Evolutionary conservation across 2,113 vertebrate genomes (phyloP).

Genomic region (Miniopterus natalensis): DNA sequence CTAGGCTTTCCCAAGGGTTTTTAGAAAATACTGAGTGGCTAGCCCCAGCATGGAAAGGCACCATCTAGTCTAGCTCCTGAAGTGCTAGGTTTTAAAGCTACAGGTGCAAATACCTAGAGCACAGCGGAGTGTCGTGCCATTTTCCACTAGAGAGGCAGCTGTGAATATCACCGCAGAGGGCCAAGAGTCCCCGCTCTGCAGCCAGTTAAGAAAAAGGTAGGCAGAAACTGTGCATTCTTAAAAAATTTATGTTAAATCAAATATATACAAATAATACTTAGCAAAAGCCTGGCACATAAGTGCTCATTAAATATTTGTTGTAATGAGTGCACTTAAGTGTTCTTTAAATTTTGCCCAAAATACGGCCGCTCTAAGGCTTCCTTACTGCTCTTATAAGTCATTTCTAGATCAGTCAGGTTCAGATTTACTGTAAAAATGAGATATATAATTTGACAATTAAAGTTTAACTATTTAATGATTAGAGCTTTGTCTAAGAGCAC

Average conservation of each 20-base stretch:
- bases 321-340: background rate
- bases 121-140: background rate
- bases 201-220: background rate
- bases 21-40: background rate
- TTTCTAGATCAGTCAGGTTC: background rate
- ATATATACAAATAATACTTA: background rate
- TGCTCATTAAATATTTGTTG: background rate
- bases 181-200: background rate
- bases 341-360: background rate
- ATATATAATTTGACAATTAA: background rate
- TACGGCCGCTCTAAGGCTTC: background rate
- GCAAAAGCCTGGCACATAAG: background rate
- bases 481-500: background rate
- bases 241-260: background rate
- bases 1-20: background rate
- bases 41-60: background rate
- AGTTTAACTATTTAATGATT: background rate
- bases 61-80: background rate
- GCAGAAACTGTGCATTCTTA: background rate
- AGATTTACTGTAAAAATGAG: background rate
- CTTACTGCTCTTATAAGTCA: background rate
- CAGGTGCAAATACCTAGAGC: too few species aligned
- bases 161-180: background rate
- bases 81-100: background rate
- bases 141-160: background rate